Base-by-base conservation (phyloP, 1,140 invertebrate genomes). In the Pseudomyrmex cubaensis region DNA sequence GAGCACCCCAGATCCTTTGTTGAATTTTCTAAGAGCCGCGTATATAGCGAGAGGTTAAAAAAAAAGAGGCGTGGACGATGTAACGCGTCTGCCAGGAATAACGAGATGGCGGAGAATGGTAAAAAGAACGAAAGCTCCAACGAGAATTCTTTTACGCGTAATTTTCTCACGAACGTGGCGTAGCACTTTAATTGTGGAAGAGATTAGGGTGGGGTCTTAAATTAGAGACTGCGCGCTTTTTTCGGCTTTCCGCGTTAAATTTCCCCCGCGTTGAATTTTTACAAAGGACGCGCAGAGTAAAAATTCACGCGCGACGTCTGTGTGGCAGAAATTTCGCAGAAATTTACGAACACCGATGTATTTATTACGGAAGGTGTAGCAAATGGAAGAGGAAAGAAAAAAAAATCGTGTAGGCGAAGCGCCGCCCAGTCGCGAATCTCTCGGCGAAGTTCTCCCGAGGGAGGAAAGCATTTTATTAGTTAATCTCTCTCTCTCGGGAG, bases 121-220 rank as follows among this genome's bases (percentile, higher is more conserved):
- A 78, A 57, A 82, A 82, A 62, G 69, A 82, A 61, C 57, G 69
- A 35, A 7, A 63, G 35, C 69, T 75, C 59, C 75, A 82, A 82
- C 78, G 78, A 82, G 78, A 75, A 87, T 88, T 75, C 67, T 70
- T 75, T 85, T 80, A 52, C 84, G 82, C 80, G 80, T 82, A 83
- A 85, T 73, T 83, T 64, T 78, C 67, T 85, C 82, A 46, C 72
- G 57, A 59, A 61, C 9, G 76, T 54, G 57, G 75, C 57, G 54
- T 35, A 75, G 82, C 82, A 82, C 84, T 88, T 88, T 88, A 88
- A 88, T 88, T 88, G 83, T 72, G 35, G 76, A 48, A 83, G 66
- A 73, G 84, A 88, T 89, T 88, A 80, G 73, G 73, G 44, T 22
- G 48, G 54, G 83, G 74, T 73, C 56, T 87, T 78, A 87, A 88